phyloP scores from a whole-genome alignment of 2,113 vertebrate genomes.

The Odontesthes bonariensis region DNA sequence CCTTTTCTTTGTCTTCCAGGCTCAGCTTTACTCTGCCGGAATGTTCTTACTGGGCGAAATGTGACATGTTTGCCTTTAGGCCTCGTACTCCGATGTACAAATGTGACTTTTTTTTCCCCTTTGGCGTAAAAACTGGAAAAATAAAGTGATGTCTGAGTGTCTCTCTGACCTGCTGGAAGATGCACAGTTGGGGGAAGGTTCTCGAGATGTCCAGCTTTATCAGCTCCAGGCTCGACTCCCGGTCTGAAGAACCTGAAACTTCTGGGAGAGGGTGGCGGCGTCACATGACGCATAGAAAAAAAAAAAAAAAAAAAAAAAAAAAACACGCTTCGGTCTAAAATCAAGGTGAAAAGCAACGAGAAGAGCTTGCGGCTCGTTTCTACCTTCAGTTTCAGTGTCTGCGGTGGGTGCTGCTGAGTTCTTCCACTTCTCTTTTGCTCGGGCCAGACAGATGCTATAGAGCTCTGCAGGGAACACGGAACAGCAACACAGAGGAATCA shows the following conservation, averaged over 20 bases:
- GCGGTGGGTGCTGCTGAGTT: constrained; percentile 77
- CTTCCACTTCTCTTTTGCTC: constrained; percentile 93
- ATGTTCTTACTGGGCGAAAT: too few species aligned
- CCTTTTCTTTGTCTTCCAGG: too few species aligned
- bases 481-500: constrained; percentile 13
- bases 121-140: neutral
- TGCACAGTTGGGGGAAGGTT: constrained; percentile 95
- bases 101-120: too few species aligned
- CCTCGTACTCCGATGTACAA: too few species aligned
- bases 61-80: too few species aligned
- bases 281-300: too few species aligned
- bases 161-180: constrained; percentile 92
- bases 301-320: too few species aligned
- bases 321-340: neutral
- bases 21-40: too few species aligned
- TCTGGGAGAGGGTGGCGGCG: constrained; percentile 72
- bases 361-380: neutral
- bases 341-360: neutral
- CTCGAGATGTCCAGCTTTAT: constrained; percentile 98
- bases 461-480: constrained; percentile 82
- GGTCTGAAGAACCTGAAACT: constrained; percentile 86
- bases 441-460: constrained; percentile 91
- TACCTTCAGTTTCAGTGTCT: constrained; percentile 91
- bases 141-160: neutral
- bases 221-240: constrained; percentile 94